A percentile compares a stretch with the other conserved stretches of the same genome.
Conservation (phyloP, 2,113 vertebrate species). For the Eulemur rufifrons region DNA sequence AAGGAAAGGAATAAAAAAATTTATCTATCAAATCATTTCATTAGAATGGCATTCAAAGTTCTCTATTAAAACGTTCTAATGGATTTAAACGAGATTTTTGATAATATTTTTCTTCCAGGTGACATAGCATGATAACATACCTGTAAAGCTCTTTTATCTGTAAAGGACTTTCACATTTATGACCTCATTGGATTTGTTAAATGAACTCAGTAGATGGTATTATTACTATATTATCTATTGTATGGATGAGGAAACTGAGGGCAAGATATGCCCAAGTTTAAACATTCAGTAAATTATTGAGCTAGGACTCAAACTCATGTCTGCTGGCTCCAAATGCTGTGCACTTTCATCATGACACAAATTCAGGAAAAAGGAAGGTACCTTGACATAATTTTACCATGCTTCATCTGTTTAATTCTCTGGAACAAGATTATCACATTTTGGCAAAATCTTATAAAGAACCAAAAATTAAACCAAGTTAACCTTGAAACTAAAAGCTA, state of each 20-base stretch:
- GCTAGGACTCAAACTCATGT: background rate
- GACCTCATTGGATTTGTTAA: background rate
- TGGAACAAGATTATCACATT: background rate
- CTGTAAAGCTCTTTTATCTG: background rate
- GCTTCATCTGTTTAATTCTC: background rate
- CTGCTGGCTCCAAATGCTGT: background rate
- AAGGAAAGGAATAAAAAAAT: background rate
- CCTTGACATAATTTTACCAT: background rate
- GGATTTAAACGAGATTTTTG: constrained; percentile 56
- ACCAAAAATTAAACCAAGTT: background rate
- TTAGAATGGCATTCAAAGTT: constrained; percentile 63
- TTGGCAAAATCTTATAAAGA: background rate
- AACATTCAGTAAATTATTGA: background rate
- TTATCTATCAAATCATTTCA: constrained; percentile 45
- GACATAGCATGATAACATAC: too few species aligned
- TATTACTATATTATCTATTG: background rate
- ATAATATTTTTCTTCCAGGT: background rate
- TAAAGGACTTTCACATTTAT: background rate
- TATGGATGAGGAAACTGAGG: background rate
- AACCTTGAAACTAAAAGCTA: background rate
- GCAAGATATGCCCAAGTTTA: background rate
- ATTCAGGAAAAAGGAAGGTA: background rate
- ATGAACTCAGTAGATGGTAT: background rate
- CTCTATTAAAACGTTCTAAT: constrained; percentile 66
- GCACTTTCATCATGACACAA: background rate